Base-by-base conservation (phyloP, 2,888 invertebrate species). In the Trichacis sp. region DNA sequence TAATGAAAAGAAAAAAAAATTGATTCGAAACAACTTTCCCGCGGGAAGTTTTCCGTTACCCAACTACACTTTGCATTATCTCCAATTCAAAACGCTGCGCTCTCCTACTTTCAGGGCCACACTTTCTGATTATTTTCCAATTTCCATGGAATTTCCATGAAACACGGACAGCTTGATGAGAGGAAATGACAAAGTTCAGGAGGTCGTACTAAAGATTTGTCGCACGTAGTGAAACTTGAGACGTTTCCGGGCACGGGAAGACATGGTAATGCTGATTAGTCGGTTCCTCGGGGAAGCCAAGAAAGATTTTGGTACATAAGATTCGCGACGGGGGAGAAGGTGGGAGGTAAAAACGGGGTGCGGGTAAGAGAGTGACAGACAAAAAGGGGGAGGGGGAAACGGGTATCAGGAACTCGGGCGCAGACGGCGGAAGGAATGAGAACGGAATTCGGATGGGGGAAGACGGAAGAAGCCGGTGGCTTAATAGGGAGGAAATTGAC, bases 401-500 rank as follows among this genome's bases (percentile, higher is more conserved):
- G 36, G 36, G 36, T 11, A 36, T 36, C 36, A 36, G 36, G 14
- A 36, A 36, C 36, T n/a, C 6, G 42, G 42, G 42, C 12, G 42
- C 42, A 42, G 42, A 18, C 42, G 48, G 53, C 47, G 43, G 51
- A 53, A 36, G 51, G 56, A 65, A 58, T 55, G 50, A 68, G 69
- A 59, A 49, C 50, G 50, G 63, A 55, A 43, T 43, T 43, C 14
- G 17, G n/a, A 2, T 49, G 51, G 47, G 72, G 67, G 64, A 59
- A 65, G 73, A 69, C 73, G 77, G 73, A 77, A 76, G 80, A 78
- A 81, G 78, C 79, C 78, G 77, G 80, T 77, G 79, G 82, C 82
- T 82, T 84, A 84, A 84, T 83, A 84, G 83, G 82, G 83, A 83
- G 83, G 83, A 84, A 84, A 84, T 84, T 83, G 83, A 83, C 83